Evolutionary conservation across 2,888 invertebrate genomes (phyloP).

Genomic region (Phlogophora meticulosa): DNA sequence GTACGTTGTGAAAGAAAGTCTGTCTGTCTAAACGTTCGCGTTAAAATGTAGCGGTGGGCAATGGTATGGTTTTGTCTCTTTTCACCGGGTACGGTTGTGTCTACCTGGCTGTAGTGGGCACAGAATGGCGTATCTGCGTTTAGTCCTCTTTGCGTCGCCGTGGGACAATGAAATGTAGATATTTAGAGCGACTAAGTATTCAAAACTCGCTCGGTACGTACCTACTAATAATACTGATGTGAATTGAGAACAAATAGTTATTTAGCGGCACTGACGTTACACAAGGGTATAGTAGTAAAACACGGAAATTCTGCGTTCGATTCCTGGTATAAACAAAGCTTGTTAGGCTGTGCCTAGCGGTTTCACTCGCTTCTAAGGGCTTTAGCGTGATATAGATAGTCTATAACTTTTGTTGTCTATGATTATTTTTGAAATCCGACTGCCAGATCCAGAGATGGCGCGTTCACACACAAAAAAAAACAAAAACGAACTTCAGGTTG

Average conservation of each 20-base stretch:
- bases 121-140: slow-evolving; percentile 33
- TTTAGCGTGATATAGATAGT: no score
- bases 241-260: slow-evolving; percentile 21
- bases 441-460: no score
- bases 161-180: slow-evolving; percentile 56
- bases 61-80: slow-evolving; percentile 83
- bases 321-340: slow-evolving; percentile 18
- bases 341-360: not conserved
- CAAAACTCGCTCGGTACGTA: slow-evolving; percentile 2
- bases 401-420: no score
- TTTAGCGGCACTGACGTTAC: no score
- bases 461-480: no score
- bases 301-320: slow-evolving; percentile 16
- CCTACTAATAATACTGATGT: slow-evolving; percentile 13
- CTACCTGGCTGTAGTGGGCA: slow-evolving; percentile 68
- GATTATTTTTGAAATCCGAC: no score
- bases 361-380: no score
- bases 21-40: slow-evolving; percentile 77
- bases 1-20: slow-evolving; percentile 76
- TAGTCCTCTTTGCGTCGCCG: slow-evolving; percentile 37
- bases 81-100: slow-evolving; percentile 64
- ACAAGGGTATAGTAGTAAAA: not conserved
- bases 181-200: slow-evolving; percentile 47
- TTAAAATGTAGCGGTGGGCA: slow-evolving; percentile 78
- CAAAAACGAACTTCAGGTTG: no score